Evolutionary conservation across 2,888 invertebrate genomes (phyloP).

Genomic region (Labia minor): DNA sequence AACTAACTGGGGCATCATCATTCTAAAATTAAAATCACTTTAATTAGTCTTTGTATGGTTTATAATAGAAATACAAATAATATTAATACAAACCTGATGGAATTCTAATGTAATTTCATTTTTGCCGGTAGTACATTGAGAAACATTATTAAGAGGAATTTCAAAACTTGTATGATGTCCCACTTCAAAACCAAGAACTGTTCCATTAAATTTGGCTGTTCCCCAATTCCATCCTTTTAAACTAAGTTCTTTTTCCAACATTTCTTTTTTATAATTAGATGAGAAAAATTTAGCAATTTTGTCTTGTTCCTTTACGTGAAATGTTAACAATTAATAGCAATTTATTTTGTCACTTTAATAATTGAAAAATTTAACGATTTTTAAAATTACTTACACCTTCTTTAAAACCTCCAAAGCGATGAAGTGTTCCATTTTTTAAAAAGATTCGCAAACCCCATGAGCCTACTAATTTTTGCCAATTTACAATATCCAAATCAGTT

Average conservation of each 20-base stretch:
- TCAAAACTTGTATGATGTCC: constrained; percentile 82
- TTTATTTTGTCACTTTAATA: too few relatives aligned
- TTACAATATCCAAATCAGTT: constrained; percentile 77
- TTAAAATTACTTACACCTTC: constrained; percentile 58
- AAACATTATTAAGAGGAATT: constrained; percentile 89
- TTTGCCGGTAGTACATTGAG: constrained; percentile 90
- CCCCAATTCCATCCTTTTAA: constrained; percentile 99
- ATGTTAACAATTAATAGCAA: too few relatives aligned
- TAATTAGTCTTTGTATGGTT: constrained; percentile 15
- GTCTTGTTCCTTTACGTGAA: constrained; percentile 76
- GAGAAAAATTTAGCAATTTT: constrained; percentile 84
- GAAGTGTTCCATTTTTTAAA: constrained; percentile 76
- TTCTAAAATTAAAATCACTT: constrained; percentile 53
- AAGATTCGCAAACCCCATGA: constrained; percentile 83
- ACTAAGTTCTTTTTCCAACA: constrained; percentile 84
- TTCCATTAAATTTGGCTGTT: constrained; percentile 83
- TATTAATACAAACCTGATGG: constrained; percentile 57
- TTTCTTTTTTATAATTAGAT: constrained; percentile 67
- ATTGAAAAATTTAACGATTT: background rate
- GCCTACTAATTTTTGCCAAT: constrained; percentile 86
- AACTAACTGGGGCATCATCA: constrained; percentile 92
- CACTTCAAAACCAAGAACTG: constrained; percentile 73
- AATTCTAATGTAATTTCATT: constrained; percentile 98
- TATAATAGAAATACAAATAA: background rate
- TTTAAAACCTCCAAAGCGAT: constrained; percentile 89